Evolutionary conservation across 2,113 vertebrate species (phyloP), one percentile per base, ranked within the genome.

Genomic region (Mellivora capensis): DNA sequence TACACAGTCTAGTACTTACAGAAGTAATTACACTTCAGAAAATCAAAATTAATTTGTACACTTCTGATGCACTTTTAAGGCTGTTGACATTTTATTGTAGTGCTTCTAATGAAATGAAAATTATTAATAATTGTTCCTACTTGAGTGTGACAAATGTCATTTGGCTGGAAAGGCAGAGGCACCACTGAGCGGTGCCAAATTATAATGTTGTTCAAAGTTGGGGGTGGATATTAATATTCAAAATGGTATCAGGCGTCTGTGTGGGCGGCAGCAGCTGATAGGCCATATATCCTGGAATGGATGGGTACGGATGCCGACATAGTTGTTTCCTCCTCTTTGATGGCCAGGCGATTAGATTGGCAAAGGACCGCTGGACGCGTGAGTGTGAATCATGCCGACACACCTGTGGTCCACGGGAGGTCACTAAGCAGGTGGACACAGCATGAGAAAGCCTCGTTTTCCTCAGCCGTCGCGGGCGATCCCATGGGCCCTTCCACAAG

Each of bases 31-130:
- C 97, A 98, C 99, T 99, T 98, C 98, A 98, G 98, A 99, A 99
- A 98, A 99, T 99, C 98, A 98, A 99, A 99, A 99, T 99, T 99
- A 99, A 99, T 99, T 99, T 98, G 98, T 98, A 99, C 98, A 98
- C 98, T 98, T 97, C 97, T 98, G 97, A 97, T 96, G 97, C 96
- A 98, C 98, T 99, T 99, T 98, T 93, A 96, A 98, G 98, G 98
- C 98, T 99, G 98, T 99, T 99, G 99, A 99, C 99, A 99, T 99
- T 99, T 99, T 97, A 98, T 99, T 99, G 98, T 99, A 99, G 98
- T 98, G 98, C 96, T 98, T 97, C 98, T 99, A 99, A 99, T 98
- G 99, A 99, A 99, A 98, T 98, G 98, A 99, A 99, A 99, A 99
- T 99, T 98, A 98, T 98, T 98, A 98, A 99, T 99, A 99, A 99